Base-by-base conservation (phyloP, 2,113 vertebrate species). In the Cynoglossus semilaevis region DNA sequence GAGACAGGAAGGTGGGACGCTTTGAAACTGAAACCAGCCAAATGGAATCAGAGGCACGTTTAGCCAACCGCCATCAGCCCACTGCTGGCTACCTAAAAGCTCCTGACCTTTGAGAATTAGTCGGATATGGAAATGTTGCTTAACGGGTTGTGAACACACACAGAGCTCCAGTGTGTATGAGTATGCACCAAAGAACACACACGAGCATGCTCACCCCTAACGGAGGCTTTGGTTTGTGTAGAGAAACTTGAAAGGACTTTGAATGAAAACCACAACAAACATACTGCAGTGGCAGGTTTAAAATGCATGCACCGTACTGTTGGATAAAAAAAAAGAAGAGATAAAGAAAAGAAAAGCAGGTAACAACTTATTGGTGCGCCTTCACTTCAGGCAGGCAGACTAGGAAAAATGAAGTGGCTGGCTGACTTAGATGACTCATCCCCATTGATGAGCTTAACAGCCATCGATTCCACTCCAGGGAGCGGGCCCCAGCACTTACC, bases 371-470 rank as follows among this genome's bases (percentile, higher is more conserved):
- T 73, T 75, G 74, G 78, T 60, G 77, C 68, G 51, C 48, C 70
- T 75, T 67, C 61, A 58, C 74, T 72, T 59, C 65, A 83, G 62
- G 72, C 70, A 59, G 52, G 54, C 74, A 73, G 62, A 79, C 53
- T 67, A 38, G 67, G 67, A 76, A 70, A 70, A 84, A 79, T 73
- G 67, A 66, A 86, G 72, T 61, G 71, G 78, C 77, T 77, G 75
- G 72, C 76, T 59, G 80, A 74, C 76, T 87, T 63, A 56, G 69
- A 89, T 90, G 88, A 92, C 80, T 92, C 90, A 90, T 85, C 79
- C 58, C 70, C 87, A 90, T 84, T 89, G 82, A 90, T 89, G 83
- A 90, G 85, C 77, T 88, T 87, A 88, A 83, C 86, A 90, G 87
- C 77, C 82, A 88, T 90, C 88, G 77, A 85, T 84, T 88, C 84